These are phyloP conservation scores for Eubasilissa splendida DNA, from an alignment of 2,888 invertebrate species.

Conservation along the genomic window DNA sequence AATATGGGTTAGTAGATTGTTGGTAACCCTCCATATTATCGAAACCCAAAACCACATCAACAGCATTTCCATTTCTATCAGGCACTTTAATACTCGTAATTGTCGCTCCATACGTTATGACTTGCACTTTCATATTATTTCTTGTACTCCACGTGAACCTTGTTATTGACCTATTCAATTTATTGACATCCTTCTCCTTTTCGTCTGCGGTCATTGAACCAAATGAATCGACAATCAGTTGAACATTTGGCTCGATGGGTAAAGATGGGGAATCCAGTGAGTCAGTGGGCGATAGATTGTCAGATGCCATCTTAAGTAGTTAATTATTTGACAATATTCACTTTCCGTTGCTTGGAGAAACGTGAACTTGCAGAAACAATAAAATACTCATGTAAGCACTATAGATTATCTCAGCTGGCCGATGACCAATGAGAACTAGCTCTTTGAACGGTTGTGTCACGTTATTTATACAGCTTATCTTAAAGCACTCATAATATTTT, in stretches of 20 bases:
- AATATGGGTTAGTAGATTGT: slow-evolving; percentile 75
- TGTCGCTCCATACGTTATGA: slow-evolving; percentile 89
- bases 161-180: slow-evolving; percentile 15
- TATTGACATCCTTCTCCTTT: not conserved
- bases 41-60: slow-evolving; percentile 87
- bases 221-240: slow-evolving; percentile 32
- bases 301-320: slow-evolving; percentile 32
- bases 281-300: slow-evolving; percentile 43
- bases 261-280: slow-evolving; percentile 43
- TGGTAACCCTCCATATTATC: slow-evolving; percentile 82
- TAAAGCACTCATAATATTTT: no score
- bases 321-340: no score
- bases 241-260: slow-evolving; percentile 28
- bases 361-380: no score
- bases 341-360: no score
- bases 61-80: slow-evolving; percentile 79
- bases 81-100: slow-evolving; percentile 84
- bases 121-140: slow-evolving; percentile 77
- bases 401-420: no score
- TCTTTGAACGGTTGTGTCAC: no score
- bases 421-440: no score
- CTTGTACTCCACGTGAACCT: slow-evolving; percentile 80
- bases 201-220: slow-evolving; percentile 15
- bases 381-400: no score
- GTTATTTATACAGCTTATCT: no score